Evolutionary conservation across 2,888 invertebrate genomes (phyloP).

Genomic region (Megamerina dolium): DNA sequence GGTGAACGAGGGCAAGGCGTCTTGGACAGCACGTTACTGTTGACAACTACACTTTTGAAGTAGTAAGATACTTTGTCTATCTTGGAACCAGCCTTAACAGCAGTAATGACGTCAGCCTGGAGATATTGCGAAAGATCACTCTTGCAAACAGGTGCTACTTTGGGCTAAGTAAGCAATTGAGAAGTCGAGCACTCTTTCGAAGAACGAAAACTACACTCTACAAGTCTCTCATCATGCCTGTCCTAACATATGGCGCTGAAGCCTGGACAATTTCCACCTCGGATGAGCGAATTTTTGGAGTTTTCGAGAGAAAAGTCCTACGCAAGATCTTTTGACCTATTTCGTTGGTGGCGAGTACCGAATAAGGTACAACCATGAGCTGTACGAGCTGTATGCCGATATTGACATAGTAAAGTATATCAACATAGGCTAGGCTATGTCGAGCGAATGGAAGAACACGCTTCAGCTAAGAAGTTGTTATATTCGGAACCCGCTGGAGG

Average conservation of each 20-base stretch:
- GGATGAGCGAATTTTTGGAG: not conserved
- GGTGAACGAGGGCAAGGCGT: no score
- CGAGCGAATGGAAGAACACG: not conserved
- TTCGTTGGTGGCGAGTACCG: not conserved
- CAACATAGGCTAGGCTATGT: not conserved
- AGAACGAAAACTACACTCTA: no score
- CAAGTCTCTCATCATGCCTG: not conserved
- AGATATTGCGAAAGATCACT: no score
- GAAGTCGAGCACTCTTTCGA: no score
- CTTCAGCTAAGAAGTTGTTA: not conserved
- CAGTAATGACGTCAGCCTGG: no score
- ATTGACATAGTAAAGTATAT: not conserved
- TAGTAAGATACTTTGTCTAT: no score
- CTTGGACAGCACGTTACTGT: no score
- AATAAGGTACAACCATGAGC: not conserved
- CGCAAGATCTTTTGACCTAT: not conserved
- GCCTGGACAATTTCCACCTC: not conserved
- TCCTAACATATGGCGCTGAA: not conserved
- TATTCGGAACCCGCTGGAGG: not conserved
- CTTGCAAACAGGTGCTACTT: no score
- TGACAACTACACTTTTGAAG: no score
- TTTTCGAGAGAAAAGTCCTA: not conserved
- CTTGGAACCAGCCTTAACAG: no score
- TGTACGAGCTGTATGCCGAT: not conserved
- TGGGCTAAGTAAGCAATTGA: no score